Evolutionary conservation across 1,140 invertebrate genomes (phyloP).

Genomic region (Drosophila nigrodunni): DNA sequence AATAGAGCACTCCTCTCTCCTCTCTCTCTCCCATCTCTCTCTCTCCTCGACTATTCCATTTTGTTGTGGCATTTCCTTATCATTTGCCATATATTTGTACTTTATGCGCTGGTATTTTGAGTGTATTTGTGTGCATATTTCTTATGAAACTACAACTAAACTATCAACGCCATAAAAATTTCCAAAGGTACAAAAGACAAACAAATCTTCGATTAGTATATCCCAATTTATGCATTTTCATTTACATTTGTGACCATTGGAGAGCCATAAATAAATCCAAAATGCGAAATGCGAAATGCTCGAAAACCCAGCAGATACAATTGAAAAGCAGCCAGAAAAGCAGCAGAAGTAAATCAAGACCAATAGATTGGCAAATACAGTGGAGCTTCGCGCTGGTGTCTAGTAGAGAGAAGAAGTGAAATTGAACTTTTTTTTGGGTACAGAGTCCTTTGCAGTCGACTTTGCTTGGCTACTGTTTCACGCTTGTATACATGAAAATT

Average conservation of each 20-base stretch:
- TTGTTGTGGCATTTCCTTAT: slow-evolving; percentile 32
- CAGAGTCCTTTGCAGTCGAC: too few relatives aligned
- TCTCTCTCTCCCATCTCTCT: neutral
- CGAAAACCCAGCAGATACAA: neutral
- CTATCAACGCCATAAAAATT: slow-evolving; percentile 51
- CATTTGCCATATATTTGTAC: slow-evolving; percentile 30
- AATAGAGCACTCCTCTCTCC: slow-evolving; percentile 4
- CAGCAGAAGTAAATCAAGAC: slow-evolving; percentile 1
- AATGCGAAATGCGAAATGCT: neutral
- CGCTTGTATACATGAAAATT: too few relatives aligned
- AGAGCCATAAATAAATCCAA: slow-evolving; percentile 45
- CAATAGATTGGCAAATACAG: neutral
- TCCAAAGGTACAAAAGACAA: slow-evolving; percentile 24
- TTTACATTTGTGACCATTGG: slow-evolving; percentile 44
- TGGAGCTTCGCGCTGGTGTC: neutral
- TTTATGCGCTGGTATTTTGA: slow-evolving; percentile 34
- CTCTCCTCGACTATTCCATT: slow-evolving; percentile 1
- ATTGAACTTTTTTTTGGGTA: too few relatives aligned
- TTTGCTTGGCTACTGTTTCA: too few relatives aligned
- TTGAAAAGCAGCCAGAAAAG: slow-evolving; percentile 9
- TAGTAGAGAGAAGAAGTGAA: too few relatives aligned
- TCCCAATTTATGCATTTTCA: slow-evolving; percentile 54
- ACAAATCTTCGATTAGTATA: slow-evolving; percentile 57
- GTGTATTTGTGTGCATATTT: slow-evolving; percentile 31
- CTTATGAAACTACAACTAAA: slow-evolving; percentile 37